Base-by-base conservation (phyloP, 2,888 invertebrate genomes). In the Ornithoptera alexandrae region DNA sequence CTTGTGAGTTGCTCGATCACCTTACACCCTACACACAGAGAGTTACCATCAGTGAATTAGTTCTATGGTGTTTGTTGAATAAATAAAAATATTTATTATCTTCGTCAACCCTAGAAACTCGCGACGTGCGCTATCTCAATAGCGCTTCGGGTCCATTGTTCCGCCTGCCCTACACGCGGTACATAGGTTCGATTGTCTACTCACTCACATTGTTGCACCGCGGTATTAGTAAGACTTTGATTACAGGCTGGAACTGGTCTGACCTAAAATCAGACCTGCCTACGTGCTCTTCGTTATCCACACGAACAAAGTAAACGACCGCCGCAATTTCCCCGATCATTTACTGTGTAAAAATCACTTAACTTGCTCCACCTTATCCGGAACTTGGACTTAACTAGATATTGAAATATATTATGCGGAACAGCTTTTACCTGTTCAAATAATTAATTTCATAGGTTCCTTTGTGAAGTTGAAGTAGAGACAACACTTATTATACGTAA, bases 101-200 rank as follows among this genome's bases (percentile, higher is more conserved):
- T 68, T 68, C n/a, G 68, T 24, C 71, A 71, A 68, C 71, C 71
- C 71, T 71, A 68, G 18, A 60, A 62, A 65, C 22, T 17, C 15
- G 68, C 68, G 20, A 71, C 71, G 68, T 71, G 71, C 71, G 71
- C 71, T 71, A 71, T 71, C 71, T 71, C 71, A 20, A 62, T 50
- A 62, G 62, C 59, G 62, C 50, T 62, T 65, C 62, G 61, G 20
- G 36, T 65, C 71, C 65, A 71, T 71, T 71, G 71, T 71, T 71
- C 65, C 65, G 65, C 59, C 65, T 68, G 71, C 71, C 71, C 71
- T 71, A 65, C 71, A 71, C 71, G 53, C 59, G 65, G 62, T 59
- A 71, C 65, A 50, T 71, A 71, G 71, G 63, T 68, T 71, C 71
- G 68, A 71, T 71, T 71, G 71, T 71, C 68, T 71, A 57, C 65